Percentiles rank a stretch among this genome's conserved stretches.
Conservation (phyloP, 2,888 invertebrate genomes). For the Silvanus unidentatus region DNA sequence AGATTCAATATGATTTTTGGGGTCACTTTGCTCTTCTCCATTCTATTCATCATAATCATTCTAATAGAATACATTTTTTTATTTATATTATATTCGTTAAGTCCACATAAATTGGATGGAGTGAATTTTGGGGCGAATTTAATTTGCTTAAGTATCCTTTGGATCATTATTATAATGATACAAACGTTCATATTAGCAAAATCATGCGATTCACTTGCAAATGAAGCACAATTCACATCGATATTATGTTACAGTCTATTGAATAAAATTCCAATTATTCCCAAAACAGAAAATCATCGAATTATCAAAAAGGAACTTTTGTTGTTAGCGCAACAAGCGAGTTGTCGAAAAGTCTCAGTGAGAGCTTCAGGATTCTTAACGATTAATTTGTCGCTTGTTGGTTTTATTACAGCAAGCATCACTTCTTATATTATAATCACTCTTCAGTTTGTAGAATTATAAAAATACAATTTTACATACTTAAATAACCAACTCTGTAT, state of each 20-base stretch:
- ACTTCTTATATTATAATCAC: conserved; percentile 14
- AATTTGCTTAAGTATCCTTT: neutral
- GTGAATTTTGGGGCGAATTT: neutral
- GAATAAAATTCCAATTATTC: conserved; percentile 7
- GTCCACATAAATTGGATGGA: neutral
- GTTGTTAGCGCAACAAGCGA: conserved; percentile 9
- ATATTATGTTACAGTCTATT: conserved; percentile 11
- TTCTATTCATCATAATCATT: neutral
- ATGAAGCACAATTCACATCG: conserved; percentile 8
- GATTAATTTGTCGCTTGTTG: conserved; percentile 12
- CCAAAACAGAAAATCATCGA: conserved; percentile 1
- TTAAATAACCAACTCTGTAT: too few relatives aligned
- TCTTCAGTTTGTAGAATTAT: conserved; percentile 1
- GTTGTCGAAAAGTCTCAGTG: conserved; percentile 4
- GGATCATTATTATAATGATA: neutral
- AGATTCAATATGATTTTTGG: neutral
- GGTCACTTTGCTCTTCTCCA: neutral
- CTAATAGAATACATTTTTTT: neutral
- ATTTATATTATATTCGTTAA: neutral
- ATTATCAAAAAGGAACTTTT: conserved; percentile 9
- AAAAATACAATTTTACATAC: too few relatives aligned
- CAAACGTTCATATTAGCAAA: conserved; percentile 7
- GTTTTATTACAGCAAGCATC: conserved; percentile 11
- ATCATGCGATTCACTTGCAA: conserved; percentile 7
- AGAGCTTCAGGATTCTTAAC: conserved; percentile 13